Evolutionary conservation across 2,888 invertebrate genomes (phyloP).

Genomic region (Yponomeuta evonymella): DNA sequence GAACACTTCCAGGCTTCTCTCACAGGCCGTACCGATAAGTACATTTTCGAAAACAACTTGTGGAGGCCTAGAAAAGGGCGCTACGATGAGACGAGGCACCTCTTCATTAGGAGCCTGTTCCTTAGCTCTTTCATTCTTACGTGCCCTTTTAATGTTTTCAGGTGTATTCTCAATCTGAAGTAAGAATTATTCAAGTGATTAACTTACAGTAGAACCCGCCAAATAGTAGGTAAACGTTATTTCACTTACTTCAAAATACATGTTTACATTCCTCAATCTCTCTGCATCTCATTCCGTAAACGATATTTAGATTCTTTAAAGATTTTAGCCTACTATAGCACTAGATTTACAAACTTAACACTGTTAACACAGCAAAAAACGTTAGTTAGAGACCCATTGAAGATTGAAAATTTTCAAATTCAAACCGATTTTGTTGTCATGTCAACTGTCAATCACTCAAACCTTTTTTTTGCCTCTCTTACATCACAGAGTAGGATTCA

Average conservation of each 20-base stretch:
- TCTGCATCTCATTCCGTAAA: not conserved
- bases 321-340: not conserved
- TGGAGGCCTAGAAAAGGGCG: slow-evolving; percentile 80
- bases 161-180: slow-evolving; percentile 69
- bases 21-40: slow-evolving; percentile 71
- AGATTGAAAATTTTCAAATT: slow-evolving; percentile 1
- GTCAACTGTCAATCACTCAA: not conserved
- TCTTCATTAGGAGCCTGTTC: slow-evolving; percentile 57
- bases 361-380: not conserved
- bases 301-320: not conserved
- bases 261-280: slow-evolving; percentile 22
- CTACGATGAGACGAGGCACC: slow-evolving; percentile 72
- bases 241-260: slow-evolving; percentile 53
- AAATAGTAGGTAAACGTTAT: not conserved
- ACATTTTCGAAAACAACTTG: slow-evolving; percentile 82
- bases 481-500: not conserved
- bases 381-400: not conserved
- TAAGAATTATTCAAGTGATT: slow-evolving; percentile 12
- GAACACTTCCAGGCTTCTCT: slow-evolving; percentile 71
- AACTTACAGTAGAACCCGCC: too few relatives aligned
- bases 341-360: too few relatives aligned
- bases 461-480: not conserved
- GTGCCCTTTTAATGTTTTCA: slow-evolving; percentile 50
- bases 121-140: slow-evolving; percentile 46
- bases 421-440: not conserved